These are phyloP conservation scores for Heterodera filipjevi DNA, from an alignment of 2,888 invertebrate genomes.

Conservation along the genomic window DNA sequence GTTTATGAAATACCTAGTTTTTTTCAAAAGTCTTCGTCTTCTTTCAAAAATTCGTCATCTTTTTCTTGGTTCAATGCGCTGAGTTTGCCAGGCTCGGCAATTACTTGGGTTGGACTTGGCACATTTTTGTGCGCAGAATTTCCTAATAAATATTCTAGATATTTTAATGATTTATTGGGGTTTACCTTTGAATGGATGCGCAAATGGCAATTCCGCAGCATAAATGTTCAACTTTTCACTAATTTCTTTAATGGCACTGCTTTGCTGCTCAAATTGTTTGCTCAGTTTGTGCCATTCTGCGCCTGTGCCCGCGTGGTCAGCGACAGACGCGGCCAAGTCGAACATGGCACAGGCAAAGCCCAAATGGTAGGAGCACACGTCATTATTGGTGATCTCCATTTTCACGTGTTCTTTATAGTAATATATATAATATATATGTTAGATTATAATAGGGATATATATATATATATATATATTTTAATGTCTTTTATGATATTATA, in stretches of 20 bases:
- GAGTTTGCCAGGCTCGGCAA: neutral
- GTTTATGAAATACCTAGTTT: neutral
- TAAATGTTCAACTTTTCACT: neutral
- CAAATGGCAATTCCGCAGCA: neutral
- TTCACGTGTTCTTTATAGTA: too few relatives aligned
- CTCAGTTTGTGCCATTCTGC: neutral
- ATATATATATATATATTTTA: too few relatives aligned
- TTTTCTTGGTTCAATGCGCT: neutral
- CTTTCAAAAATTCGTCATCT: neutral
- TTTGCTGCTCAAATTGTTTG: neutral
- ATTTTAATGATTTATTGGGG: neutral
- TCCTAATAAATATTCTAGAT: neutral
- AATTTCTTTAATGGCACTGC: neutral
- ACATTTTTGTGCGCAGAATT: neutral
- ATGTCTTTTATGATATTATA: neutral
- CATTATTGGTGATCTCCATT: too few relatives aligned
- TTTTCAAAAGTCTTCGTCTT: constrained; percentile 73
- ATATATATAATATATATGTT: too few relatives aligned
- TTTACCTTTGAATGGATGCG: neutral
- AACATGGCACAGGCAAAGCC: constrained; percentile 2
- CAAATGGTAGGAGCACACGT: neutral
- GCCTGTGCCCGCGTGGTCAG: neutral
- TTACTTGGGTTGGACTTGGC: neutral
- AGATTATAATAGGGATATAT: too few relatives aligned
- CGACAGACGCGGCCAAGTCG: neutral